These are phyloP conservation scores for Nemurella pictetii DNA, from an alignment of 2,888 invertebrate species.

Conservation along the genomic window DNA sequence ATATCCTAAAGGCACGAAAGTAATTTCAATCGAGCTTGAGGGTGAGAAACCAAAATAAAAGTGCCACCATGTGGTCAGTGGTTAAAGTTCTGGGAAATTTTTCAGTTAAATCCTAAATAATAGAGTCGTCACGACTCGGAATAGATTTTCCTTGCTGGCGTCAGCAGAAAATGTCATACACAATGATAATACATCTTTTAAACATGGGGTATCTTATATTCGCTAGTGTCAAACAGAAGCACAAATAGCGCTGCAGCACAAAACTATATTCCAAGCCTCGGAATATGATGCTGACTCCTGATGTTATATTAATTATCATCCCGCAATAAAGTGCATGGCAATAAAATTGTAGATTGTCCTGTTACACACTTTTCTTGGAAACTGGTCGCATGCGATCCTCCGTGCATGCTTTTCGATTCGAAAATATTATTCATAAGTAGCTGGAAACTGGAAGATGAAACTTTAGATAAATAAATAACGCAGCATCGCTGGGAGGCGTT, in stretches of 20 bases:
- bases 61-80: not conserved
- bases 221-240: not conserved
- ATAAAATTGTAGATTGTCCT: not conserved
- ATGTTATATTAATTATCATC: no score
- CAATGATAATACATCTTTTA: not conserved
- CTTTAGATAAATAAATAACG: not conserved
- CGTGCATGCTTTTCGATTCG: not conserved
- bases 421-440: not conserved
- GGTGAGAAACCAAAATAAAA: no score
- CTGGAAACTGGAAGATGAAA: not conserved
- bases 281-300: not conserved
- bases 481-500: not conserved
- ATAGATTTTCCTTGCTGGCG: not conserved
- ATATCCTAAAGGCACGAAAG: no score
- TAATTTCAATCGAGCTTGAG: no score
- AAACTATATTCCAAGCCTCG: no score
- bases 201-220: not conserved
- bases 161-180: not conserved
- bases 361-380: not conserved
- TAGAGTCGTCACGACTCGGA: not conserved
- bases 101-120: not conserved
- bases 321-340: no score
- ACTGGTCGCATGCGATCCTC: not conserved
- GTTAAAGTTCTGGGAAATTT: not conserved
- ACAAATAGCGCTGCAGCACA: not conserved